Percentiles rank a stretch among this genome's conserved stretches.
These are phyloP conservation scores for Carapus acus DNA, from an alignment of 2,797 vertebrate species.

Conservation along the genomic window DNA sequence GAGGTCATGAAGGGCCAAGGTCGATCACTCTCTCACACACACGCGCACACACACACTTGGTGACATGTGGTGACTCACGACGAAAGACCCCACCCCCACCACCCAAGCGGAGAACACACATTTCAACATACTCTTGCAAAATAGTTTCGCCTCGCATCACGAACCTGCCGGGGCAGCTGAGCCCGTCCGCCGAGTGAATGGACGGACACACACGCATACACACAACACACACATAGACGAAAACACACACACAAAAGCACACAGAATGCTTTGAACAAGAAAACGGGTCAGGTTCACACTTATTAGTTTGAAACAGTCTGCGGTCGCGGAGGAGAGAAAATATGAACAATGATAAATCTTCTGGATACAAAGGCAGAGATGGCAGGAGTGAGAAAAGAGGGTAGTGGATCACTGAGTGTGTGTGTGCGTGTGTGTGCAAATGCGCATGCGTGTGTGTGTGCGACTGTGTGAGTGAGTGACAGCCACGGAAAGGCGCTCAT, in stretches of 20 bases:
- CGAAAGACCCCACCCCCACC: constrained; percentile 23
- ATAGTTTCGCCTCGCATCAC: constrained; percentile 53
- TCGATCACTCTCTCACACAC: neutral
- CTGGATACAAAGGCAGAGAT: no score
- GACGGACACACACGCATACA: constrained; percentile 2
- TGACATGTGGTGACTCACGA: neutral
- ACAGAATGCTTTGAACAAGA: no score
- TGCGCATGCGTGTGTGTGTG: no score
- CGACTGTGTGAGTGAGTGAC: constrained; percentile 37
- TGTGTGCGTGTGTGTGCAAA: no score
- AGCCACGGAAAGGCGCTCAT: constrained; percentile 45
- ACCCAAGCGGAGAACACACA: constrained; percentile 16
- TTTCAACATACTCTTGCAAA: constrained; percentile 64
- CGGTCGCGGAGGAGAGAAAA: neutral
- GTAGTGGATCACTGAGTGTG: no score
- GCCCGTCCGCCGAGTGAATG: constrained; percentile 29
- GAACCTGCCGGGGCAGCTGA: constrained; percentile 46
- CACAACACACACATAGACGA: constrained; percentile 1
- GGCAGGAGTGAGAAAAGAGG: no score
- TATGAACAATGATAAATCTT: neutral
- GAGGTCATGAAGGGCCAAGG: constrained; percentile 4
- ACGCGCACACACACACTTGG: constrained; percentile 4
- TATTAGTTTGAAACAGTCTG: neutral
- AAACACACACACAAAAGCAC: neutral
- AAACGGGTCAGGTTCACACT: no score